Evolutionary conservation across 2,113 vertebrate genomes (phyloP).

Genomic region (Peromyscus californicus): DNA sequence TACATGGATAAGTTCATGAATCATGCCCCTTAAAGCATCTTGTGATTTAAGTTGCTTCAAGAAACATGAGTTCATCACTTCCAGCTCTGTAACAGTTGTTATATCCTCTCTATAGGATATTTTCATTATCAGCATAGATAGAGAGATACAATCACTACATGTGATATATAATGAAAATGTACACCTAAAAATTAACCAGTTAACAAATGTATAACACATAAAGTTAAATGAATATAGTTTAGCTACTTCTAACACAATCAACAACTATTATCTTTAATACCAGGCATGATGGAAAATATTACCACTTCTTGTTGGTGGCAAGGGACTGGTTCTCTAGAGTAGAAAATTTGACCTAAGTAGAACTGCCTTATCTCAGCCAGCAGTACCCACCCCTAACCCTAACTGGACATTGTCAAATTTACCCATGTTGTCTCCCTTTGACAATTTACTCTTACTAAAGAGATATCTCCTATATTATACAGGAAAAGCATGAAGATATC

Average conservation of each 20-base stretch:
- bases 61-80: neutral
- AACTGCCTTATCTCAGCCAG: neutral
- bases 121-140: neutral
- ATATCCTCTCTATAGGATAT: slow-evolving; percentile 3
- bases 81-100: neutral
- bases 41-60: neutral
- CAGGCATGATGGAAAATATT: slow-evolving; percentile 75
- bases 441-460: slow-evolving; percentile 38
- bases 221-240: slow-evolving; percentile 33
- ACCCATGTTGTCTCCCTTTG: neutral
- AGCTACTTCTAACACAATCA: slow-evolving; percentile 34
- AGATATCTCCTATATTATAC: neutral
- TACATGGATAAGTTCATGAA: neutral
- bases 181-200: neutral
- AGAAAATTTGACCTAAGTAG: neutral
- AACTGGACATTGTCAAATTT: neutral
- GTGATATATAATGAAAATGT: slow-evolving; percentile 9
- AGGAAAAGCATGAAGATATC: neutral
- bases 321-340: slow-evolving; percentile 55
- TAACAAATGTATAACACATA: slow-evolving; percentile 37
- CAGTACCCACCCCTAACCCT: neutral
- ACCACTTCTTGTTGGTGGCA: neutral
- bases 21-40: neutral
- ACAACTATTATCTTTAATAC: slow-evolving; percentile 46
- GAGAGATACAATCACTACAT: slow-evolving; percentile 19